Percentiles rank a stretch among this genome's conserved stretches.
Conservation (phyloP, 2,113 vertebrate genomes). For the Gavia stellata region DNA sequence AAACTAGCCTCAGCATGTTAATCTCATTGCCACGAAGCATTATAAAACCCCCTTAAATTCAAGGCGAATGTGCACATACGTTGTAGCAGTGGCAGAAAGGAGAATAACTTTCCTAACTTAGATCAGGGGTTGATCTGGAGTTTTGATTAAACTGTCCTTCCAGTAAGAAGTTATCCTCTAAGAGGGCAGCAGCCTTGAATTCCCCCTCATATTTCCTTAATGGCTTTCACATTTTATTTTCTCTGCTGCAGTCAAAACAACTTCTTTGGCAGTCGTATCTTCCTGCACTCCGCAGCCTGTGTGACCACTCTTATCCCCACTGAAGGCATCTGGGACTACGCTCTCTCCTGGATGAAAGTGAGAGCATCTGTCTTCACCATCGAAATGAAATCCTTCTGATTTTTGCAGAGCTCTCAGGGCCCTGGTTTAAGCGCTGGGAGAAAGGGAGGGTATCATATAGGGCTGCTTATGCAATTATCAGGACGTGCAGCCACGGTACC, state of each 20-base stretch:
- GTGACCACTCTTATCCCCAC: neutral
- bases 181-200: neutral
- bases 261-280: neutral
- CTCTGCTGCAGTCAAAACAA: conserved; percentile 46
- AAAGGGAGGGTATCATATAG: neutral
- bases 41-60: neutral
- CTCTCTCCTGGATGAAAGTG: neutral
- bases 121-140: neutral
- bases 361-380: conserved; percentile 8
- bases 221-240: conserved; percentile 43
- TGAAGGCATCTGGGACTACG: neutral
- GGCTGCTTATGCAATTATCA: neutral
- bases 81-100: neutral
- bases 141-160: neutral
- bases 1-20: neutral
- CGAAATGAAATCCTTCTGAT: neutral
- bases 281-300: neutral
- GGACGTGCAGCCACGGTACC: rapidly evolving
- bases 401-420: neutral
- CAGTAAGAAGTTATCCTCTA: neutral
- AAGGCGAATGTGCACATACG: neutral
- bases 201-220: conserved; percentile 7
- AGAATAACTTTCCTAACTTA: neutral
- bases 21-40: neutral
- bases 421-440: neutral